Base-by-base conservation (phyloP, 1,140 invertebrate species). In the Meloidogyne hapla region DNA sequence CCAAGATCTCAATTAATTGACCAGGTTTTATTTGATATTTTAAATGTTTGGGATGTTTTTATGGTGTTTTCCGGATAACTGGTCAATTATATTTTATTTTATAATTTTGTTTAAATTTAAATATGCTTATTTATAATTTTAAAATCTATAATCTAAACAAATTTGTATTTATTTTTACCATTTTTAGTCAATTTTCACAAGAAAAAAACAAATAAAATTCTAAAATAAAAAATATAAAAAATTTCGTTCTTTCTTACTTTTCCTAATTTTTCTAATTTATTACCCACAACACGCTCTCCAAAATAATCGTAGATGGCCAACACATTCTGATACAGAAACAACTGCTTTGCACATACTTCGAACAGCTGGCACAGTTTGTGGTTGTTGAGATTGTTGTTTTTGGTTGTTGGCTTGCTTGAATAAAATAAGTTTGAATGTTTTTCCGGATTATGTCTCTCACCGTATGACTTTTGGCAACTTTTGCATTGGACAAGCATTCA, bases 331-430 rank as follows among this genome's bases (percentile, higher is more conserved):
- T 26, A 83, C 70, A 18, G 48, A 42, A 15, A 79, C 73, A 18
- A 81, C 81, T 18, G 80, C 63, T 15, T 71, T 33, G 13, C 80
- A 69, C 65, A 81, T 71, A 15, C 70, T 65, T 68, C 83, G 80
- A 18, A 79, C 66, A n/a, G 80, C 80, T 21, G 69, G 33, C 10
- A 81, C 80, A 45, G 70, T 68, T 21, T 84, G 80, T 64, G 28
- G 65, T 56, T 79, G 70, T n/a, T 45, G 9, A 13, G 33, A 9
- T 48, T 18, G 13, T n/a, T 33, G 28, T 18, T 73, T n/a, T 73
- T 62, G 48, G 15, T 61, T 33, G 33, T 56, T 21, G 33, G 0
- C 9, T 72, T 48, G 28, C 65, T 42, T 42, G 23, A 67, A 38
- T 23, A 33, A 8, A 8, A 5, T 21, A 33, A 66, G 8, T 56